Evolutionary conservation across 2,888 invertebrate species (phyloP).

Genomic region (Chirona hameri): DNA sequence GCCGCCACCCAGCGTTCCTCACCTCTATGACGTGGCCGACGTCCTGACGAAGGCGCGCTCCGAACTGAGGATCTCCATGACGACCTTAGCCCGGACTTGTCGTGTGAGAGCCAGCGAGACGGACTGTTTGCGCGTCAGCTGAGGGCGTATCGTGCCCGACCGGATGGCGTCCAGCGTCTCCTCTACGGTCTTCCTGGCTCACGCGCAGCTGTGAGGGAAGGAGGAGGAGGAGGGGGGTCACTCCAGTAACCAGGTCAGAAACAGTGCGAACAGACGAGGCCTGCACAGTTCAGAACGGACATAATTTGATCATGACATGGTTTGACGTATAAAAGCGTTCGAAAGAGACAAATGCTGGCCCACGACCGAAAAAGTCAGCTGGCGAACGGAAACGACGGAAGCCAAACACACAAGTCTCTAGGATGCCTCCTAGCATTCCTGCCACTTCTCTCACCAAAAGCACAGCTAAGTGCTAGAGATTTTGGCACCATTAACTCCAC

Average conservation of each 20-base stretch:
- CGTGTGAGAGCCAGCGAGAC: conserved; percentile 57
- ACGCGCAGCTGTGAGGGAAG: conserved; percentile 54
- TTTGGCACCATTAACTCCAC: no score
- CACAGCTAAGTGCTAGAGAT: no score
- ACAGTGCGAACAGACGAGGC: no score
- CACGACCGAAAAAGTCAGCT: no score
- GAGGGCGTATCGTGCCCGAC: conserved; percentile 50
- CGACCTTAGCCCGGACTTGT: conserved; percentile 61
- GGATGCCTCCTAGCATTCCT: no score
- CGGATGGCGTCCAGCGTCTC: conserved; percentile 58
- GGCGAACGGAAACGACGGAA: no score
- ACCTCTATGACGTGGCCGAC: conserved; percentile 59
- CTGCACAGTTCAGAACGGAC: no score
- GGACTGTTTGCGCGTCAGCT: conserved; percentile 52
- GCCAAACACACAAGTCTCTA: no score
- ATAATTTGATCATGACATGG: no score
- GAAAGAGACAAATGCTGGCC: no score
- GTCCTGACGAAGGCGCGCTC: conserved; percentile 81
- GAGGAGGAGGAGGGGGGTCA: not conserved
- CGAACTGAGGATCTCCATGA: conserved; percentile 75
- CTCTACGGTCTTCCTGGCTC: conserved; percentile 62
- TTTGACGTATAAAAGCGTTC: no score
- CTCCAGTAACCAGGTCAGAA: not conserved
- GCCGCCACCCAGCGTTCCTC: conserved; percentile 29
- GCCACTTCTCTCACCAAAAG: no score